phyloP scores from a whole-genome alignment of 2,113 vertebrate species.

The Lepisosteus oculatus region DNA sequence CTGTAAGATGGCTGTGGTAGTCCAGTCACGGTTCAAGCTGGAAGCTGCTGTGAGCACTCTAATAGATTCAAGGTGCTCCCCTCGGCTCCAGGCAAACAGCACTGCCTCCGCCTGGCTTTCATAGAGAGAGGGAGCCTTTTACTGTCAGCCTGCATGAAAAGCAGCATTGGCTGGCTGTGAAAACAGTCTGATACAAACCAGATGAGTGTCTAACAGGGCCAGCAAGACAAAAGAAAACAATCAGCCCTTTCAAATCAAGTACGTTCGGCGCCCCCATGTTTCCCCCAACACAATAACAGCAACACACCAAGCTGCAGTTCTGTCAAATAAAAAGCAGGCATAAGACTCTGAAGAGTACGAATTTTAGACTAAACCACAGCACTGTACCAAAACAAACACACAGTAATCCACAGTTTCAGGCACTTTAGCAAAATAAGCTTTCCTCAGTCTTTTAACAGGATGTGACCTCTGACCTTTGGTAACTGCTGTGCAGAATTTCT shows the following conservation, averaged over 20 bases:
- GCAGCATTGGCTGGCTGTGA: slow-evolving; percentile 81
- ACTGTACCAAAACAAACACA: slow-evolving; percentile 69
- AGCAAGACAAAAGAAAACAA: slow-evolving; percentile 81
- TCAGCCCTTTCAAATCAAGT: slow-evolving; percentile 77
- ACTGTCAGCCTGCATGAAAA: slow-evolving; percentile 79
- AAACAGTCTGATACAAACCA: slow-evolving; percentile 86
- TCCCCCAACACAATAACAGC: slow-evolving; percentile 69
- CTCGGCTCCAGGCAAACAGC: slow-evolving; percentile 58
- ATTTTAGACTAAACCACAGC: slow-evolving; percentile 49
- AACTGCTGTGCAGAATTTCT: neutral
- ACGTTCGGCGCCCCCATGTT: slow-evolving; percentile 63
- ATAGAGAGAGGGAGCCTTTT: slow-evolving; percentile 67
- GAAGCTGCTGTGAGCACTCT: slow-evolving; percentile 40
- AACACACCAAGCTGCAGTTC: slow-evolving; percentile 50
- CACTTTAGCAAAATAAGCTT: neutral
- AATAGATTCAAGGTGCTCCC: slow-evolving; percentile 72
- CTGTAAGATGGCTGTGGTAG: neutral
- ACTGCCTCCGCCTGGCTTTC: slow-evolving; percentile 68
- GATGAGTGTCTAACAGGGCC: slow-evolving; percentile 76
- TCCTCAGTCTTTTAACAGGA: neutral
- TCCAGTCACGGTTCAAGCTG: slow-evolving; percentile 27
- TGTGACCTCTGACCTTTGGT: neutral
- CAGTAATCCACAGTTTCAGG: neutral
- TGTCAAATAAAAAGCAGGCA: slow-evolving; percentile 67
- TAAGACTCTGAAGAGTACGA: slow-evolving; percentile 35